Base-by-base conservation (phyloP, 1,140 invertebrate species). In the Lithobius niger region DNA sequence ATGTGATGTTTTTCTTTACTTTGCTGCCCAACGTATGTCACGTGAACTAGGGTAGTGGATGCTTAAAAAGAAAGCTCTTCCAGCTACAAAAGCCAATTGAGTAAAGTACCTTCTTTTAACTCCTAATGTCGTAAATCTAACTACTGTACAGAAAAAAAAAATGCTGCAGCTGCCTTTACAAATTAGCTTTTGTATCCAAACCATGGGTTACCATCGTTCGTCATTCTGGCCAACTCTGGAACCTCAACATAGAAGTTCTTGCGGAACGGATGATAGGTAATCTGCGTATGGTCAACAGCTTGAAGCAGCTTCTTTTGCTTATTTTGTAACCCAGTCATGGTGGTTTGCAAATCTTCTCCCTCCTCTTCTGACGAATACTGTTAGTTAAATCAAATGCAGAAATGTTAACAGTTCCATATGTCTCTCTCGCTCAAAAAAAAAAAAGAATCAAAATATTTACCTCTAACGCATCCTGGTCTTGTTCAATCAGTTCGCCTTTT, bases 171-270 rank as follows among this genome's bases (percentile, higher is more conserved):
- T n/a, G n/a, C n/a, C n/a, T n/a, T n/a, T n/a, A n/a, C n/a, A n/a
- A n/a, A n/a, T n/a, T n/a, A n/a, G n/a, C n/a, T n/a, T n/a, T n/a
- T n/a, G n/a, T n/a, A n/a, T n/a, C n/a, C n/a, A n/a, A n/a, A n/a
- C n/a, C 4, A 49, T 21, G 21, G 19, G 10, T 44, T 25, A 50
- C 48, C 91, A 71, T 90, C 84, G 51, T 78, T 64, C 0, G 88
- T 88, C 93, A 99, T 96, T 65, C 82, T 82, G 3, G 86, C 78
- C 62, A 95, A 78, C 71, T 89, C 86, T 52, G 86, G 84, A 21
- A 92, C 88, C 79, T 99, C 96, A 2, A 93, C 87, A 70, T 99
- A 99, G 61, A 98, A 99, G 60, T 87, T 80, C 73, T 98, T 99
- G 49, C 89, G 81, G 66, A 98, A 99, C 13, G 86, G 72, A 45